Base-by-base conservation (phyloP, 2,888 invertebrate species). In the Rhingia campestris region DNA sequence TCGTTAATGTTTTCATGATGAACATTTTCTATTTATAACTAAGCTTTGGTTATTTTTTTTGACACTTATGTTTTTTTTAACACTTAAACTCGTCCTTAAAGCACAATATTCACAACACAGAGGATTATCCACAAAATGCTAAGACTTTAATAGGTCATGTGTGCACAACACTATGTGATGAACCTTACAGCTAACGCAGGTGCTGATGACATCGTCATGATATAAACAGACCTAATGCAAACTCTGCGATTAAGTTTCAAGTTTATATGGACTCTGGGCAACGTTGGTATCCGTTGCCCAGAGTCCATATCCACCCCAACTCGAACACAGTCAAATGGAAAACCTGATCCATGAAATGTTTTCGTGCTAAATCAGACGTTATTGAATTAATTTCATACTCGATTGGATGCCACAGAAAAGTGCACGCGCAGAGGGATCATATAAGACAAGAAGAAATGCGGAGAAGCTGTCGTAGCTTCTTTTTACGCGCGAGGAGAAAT, bases 141-240 rank as follows among this genome's bases (percentile, higher is more conserved):
- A 10, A 47, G 64, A 66, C 32, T 49, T 43, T 33, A 58, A 9
- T 49, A 30, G 33, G 10, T 69, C 61, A 12, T 37, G 7, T 49
- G 39, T 59, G 63, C 39, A 69, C 22, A 22, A 22, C 22, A 58
- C 49, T 82, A 79, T 14, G 75, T 64, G 10, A 4, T 73, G 56
- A 49, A 79, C 59, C 70, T 79, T 47, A 22, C 53, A 70, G 43
- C 63, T 58, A 56, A 41, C 79, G 54, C 75, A 86, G 82, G 74
- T 66, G 74, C 86, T 86, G 87, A 87, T 87, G 90, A 89, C 90
- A 89, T 90, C 90, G 89, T 90, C 88, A 88, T 89, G 90, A 89
- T 90, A 90, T 88, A 88, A 87, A 89, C 90, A 90, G 89, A 89
- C 89, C 89, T 90, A 91, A 91, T 91, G 91, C 90, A 88, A 89